Evolutionary conservation across 1,140 invertebrate genomes (phyloP).

Genomic region (Zaprionus gabonicus): DNA sequence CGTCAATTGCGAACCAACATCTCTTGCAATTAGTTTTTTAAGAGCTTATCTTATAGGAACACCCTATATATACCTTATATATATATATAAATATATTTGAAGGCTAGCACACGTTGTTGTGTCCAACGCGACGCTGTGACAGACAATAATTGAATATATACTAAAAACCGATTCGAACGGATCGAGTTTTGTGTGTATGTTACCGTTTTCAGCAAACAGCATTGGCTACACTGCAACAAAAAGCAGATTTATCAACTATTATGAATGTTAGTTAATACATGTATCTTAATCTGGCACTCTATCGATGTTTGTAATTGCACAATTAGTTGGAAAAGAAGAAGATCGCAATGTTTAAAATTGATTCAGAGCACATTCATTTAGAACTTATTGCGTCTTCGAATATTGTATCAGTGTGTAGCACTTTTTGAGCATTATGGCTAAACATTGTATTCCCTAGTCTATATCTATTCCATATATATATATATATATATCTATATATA

Average conservation of each 20-base stretch:
- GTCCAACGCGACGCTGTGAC: constrained; percentile 79
- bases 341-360: constrained; percentile 44
- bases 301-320: constrained; percentile 75
- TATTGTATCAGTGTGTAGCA: constrained; percentile 73
- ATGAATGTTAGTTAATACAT: constrained; percentile 54
- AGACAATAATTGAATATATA: constrained; percentile 81
- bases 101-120: constrained; percentile 67
- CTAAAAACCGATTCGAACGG: constrained; percentile 31
- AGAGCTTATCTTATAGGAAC: constrained; percentile 46
- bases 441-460: constrained; percentile 30
- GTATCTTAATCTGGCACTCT: constrained; percentile 50
- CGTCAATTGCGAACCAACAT: constrained; percentile 58
- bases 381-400: constrained; percentile 73
- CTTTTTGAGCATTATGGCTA: constrained; percentile 53
- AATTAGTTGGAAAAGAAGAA: constrained; percentile 44
- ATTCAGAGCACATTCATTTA: constrained; percentile 79
- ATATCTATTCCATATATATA: constrained; percentile 24
- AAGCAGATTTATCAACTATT: constrained; percentile 37
- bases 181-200: constrained; percentile 64
- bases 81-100: constrained; percentile 53
- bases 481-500: constrained; percentile 31
- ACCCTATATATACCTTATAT: constrained; percentile 35
- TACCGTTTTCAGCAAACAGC: constrained; percentile 55
- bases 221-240: constrained; percentile 43
- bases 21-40: constrained; percentile 51